Percentiles rank a stretch among this genome's conserved stretches.
phyloP scores from a whole-genome alignment of 53 echinoderm and acorn worm genomes.

The Echinarachnius parma region DNA sequence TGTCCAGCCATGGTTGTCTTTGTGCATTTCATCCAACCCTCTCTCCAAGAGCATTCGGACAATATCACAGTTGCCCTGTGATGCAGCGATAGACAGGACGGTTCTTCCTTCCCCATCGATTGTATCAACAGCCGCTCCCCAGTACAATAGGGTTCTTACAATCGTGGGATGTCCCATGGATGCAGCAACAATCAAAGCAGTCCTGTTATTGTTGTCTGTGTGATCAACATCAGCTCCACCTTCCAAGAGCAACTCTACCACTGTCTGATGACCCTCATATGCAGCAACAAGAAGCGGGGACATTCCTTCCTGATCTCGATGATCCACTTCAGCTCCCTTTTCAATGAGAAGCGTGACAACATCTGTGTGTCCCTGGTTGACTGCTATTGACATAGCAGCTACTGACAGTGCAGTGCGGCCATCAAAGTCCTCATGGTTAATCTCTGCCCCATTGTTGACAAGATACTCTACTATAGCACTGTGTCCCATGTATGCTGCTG shows the following conservation, averaged over 20 bases:
- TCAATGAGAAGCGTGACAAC: slow-evolving; percentile 81
- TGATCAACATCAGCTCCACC: slow-evolving; percentile 96
- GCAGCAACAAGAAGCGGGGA: slow-evolving; percentile 94
- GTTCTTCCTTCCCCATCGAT: slow-evolving; percentile 97
- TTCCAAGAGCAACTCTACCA: slow-evolving; percentile 89
- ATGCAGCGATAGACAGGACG: slow-evolving; percentile 88
- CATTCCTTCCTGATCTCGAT: slow-evolving; percentile 96
- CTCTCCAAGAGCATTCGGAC: slow-evolving; percentile 87
- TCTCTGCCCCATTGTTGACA: slow-evolving; percentile 86
- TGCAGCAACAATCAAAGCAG: slow-evolving; percentile 90
- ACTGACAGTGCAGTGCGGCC: slow-evolving; percentile 95
- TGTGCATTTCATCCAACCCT: slow-evolving; percentile 98
- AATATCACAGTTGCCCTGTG: slow-evolving; percentile 89
- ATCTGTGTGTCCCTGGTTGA: slow-evolving; percentile 91
- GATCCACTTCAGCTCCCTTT: slow-evolving; percentile 83
- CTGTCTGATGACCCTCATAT: slow-evolving; percentile 91
- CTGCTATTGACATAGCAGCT: slow-evolving; percentile 95
- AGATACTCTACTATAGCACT: slow-evolving; percentile 82
- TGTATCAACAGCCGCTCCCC: slow-evolving; percentile 92
- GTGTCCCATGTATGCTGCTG: slow-evolving; percentile 99
- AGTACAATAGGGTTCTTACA: slow-evolving; percentile 79
- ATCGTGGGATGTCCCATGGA: slow-evolving; percentile 91
- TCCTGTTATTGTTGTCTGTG: slow-evolving; percentile 88
- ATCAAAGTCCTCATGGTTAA: slow-evolving; percentile 90
- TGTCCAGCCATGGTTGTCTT: slow-evolving; percentile 97